phyloP scores from a whole-genome alignment of 2,797 vertebrate species.

The Acipenser ruthenus region DNA sequence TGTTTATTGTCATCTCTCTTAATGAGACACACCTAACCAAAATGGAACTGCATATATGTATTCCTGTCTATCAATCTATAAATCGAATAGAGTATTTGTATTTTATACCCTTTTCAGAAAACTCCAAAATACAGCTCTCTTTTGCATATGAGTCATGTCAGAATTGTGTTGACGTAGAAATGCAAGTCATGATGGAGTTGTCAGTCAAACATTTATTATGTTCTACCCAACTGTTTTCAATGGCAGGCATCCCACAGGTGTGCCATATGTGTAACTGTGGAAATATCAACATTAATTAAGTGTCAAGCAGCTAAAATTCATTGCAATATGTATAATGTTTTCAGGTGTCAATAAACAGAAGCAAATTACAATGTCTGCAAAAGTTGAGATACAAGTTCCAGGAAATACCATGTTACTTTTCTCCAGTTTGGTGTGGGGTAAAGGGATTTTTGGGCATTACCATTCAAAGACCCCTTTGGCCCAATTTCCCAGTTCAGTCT shows the following conservation, averaged over 20 bases:
- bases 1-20: too few relatives aligned
- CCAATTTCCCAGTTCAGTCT: too few relatives aligned
- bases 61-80: not conserved
- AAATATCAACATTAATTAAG: conserved; percentile 31
- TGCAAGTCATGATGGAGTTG: conserved; percentile 40
- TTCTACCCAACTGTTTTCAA: conserved; percentile 19
- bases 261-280: conserved; percentile 11
- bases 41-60: too few relatives aligned
- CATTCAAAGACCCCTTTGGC: too few relatives aligned
- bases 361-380: not conserved
- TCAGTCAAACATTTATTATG: conserved; percentile 19
- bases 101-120: conserved; percentile 14
- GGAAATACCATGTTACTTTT: too few relatives aligned
- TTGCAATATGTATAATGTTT: conserved; percentile 23
- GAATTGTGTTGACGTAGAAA: conserved; percentile 6
- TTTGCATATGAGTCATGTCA: not conserved
- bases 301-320: conserved; percentile 10
- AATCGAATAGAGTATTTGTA: not conserved
- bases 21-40: too few relatives aligned
- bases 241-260: conserved; percentile 18
- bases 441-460: too few relatives aligned
- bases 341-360: not conserved
- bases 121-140: not conserved
- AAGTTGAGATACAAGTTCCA: too few relatives aligned
- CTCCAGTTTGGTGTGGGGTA: too few relatives aligned